A percentile compares a stretch with the other conserved stretches of the same genome.
phyloP scores from a whole-genome alignment of 1,140 invertebrate genomes.

The Trissolcus basalis region DNA sequence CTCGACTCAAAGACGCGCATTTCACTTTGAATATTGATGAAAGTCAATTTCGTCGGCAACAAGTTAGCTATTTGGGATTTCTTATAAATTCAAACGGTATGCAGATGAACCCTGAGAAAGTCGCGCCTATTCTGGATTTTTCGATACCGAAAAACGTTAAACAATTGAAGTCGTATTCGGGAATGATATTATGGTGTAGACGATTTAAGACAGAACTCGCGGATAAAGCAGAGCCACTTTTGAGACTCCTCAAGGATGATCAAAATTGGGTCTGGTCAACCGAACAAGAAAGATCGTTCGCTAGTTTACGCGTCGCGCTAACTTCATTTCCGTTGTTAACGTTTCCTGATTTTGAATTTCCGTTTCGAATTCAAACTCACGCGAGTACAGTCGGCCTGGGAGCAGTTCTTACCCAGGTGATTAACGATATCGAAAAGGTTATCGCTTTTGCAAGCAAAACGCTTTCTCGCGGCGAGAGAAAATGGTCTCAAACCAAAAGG shows the following conservation, averaged over 20 bases:
- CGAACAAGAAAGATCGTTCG: background rate
- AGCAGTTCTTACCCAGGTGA: no score
- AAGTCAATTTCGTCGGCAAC: background rate
- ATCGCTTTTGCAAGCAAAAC: no score
- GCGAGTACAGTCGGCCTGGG: background rate
- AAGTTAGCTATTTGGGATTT: background rate
- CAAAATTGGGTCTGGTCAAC: slow-evolving; percentile 3
- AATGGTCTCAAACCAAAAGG: background rate
- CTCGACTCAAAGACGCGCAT: background rate
- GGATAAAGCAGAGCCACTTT: background rate
- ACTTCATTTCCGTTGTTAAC: background rate
- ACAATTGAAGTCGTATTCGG: background rate
- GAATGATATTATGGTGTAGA: background rate
- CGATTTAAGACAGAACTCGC: background rate
- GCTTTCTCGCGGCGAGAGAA: no score
- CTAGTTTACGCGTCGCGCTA: background rate
- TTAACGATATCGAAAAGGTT: no score
- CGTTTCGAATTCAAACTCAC: background rate
- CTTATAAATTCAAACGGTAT: background rate
- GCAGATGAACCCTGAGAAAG: background rate
- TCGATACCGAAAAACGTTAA: background rate
- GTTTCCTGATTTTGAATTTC: background rate
- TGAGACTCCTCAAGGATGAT: background rate
- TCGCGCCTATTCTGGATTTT: background rate
- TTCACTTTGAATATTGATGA: background rate